Evolutionary conservation across 2,888 invertebrate species (phyloP).

Genomic region (Zaprionus obscuricornis): DNA sequence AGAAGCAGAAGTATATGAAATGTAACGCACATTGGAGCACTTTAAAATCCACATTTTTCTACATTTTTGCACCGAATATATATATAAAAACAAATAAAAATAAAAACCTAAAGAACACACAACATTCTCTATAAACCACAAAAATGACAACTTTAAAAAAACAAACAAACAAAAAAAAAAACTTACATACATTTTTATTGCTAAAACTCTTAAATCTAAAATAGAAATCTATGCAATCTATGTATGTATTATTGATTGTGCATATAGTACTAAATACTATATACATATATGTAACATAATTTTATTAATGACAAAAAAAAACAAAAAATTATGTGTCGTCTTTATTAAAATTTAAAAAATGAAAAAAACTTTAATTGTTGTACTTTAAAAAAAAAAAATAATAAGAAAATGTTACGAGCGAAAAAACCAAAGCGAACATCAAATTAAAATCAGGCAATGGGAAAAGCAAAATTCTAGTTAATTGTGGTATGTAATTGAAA

Average conservation of each 20-base stretch:
- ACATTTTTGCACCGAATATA: constrained; percentile 68
- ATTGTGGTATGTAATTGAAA: constrained; percentile 58
- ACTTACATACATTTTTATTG: background rate
- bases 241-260: constrained; percentile 26
- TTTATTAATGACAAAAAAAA: constrained; percentile 9
- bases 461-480: constrained; percentile 54
- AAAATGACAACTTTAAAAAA: background rate
- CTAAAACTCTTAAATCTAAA: constrained; percentile 27
- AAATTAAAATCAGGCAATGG: constrained; percentile 4
- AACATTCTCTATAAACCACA: constrained; percentile 2
- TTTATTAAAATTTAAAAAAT: constrained; percentile 34
- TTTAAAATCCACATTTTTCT: constrained; percentile 62
- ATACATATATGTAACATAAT: constrained; percentile 45
- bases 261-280: constrained; percentile 30
- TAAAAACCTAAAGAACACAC: background rate
- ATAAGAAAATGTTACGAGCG: constrained; percentile 48
- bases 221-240: constrained; percentile 38
- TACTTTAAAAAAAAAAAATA: constrained; percentile 13
- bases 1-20: constrained; percentile 8
- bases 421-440: constrained; percentile 43
- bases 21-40: constrained; percentile 57
- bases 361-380: constrained; percentile 34
- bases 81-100: constrained; percentile 6
- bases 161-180: constrained; percentile 11
- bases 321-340: constrained; percentile 45